Evolutionary conservation across 2,888 invertebrate species (phyloP).

Genomic region (Brenthis daphne): DNA sequence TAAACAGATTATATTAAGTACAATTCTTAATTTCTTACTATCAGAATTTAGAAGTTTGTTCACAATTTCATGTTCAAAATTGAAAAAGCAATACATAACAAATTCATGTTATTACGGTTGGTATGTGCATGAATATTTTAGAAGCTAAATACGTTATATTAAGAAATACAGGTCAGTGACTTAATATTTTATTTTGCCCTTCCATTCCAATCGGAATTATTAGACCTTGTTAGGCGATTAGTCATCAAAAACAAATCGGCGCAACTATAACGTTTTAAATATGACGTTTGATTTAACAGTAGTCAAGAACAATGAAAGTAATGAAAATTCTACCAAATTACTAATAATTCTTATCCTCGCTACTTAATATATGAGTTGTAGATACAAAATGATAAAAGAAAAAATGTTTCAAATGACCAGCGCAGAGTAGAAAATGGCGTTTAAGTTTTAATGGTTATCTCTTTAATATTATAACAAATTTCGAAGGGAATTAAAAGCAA

Average conservation of each 20-base stretch:
- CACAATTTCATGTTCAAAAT: conserved; percentile 3
- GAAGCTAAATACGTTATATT: not conserved
- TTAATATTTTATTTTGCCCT: conserved; percentile 42
- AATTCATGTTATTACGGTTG: not conserved
- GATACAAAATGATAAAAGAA: conserved; percentile 46
- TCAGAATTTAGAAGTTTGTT: too few relatives aligned
- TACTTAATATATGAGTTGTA: not conserved
- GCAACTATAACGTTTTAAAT: conserved; percentile 35
- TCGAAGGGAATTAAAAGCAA: conserved; percentile 1
- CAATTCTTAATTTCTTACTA: too few relatives aligned
- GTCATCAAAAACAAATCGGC: conserved; percentile 61
- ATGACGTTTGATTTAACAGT: conserved; percentile 21
- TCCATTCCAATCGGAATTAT: conserved; percentile 50
- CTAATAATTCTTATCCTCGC: not conserved
- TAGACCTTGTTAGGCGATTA: conserved; percentile 58
- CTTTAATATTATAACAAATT: conserved; percentile 33
- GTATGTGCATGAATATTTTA: not conserved
- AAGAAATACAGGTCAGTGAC: conserved; percentile 42
- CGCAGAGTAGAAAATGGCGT: conserved; percentile 77
- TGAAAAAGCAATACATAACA: not conserved
- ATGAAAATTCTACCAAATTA: not conserved
- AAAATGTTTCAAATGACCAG: conserved; percentile 64
- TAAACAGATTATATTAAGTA: too few relatives aligned
- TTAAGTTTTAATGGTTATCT: conserved; percentile 59
- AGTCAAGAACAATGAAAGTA: not conserved